A percentile compares a stretch with the other conserved stretches of the same genome.
Evolutionary conservation across 2,888 invertebrate species (phyloP).

Genomic region (Mythimna impura): DNA sequence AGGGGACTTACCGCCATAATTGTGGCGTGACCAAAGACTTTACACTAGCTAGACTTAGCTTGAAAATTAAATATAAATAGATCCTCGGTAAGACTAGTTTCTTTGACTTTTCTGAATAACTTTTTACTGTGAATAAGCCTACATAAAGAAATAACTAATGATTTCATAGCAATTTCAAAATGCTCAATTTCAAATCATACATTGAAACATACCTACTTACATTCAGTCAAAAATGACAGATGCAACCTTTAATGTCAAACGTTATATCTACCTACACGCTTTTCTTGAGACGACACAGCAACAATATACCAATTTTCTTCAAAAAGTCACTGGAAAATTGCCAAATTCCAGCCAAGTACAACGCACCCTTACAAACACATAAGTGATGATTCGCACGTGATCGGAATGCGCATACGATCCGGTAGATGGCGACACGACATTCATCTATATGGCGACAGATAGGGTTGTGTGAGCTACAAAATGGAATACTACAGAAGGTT

Average conservation of each 20-base stretch:
- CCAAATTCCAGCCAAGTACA: slow-evolving; percentile 46
- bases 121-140: no score
- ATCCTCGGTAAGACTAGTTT: no score
- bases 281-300: slow-evolving; percentile 1
- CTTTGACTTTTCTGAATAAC: no score
- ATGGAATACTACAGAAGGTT: neutral
- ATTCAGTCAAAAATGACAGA: no score
- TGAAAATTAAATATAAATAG: no score
- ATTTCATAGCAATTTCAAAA: no score
- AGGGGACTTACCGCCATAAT: no score
- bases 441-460: slow-evolving; percentile 29
- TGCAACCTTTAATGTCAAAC: neutral
- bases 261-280: neutral
- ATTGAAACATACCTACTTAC: no score
- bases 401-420: slow-evolving; percentile 46
- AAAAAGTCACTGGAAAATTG: slow-evolving; percentile 47
- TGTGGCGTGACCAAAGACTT: no score
- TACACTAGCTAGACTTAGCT: no score
- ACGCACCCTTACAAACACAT: slow-evolving; percentile 60
- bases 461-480: slow-evolving; percentile 20
- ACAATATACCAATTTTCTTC: slow-evolving; percentile 24
- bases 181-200: no score
- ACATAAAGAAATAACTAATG: no score
- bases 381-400: slow-evolving; percentile 71
- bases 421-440: slow-evolving; percentile 57